A percentile compares a stretch with the other conserved stretches of the same genome.
Conservation (phyloP, 2,888 invertebrate species). For the Camptogramma bilineatum region DNA sequence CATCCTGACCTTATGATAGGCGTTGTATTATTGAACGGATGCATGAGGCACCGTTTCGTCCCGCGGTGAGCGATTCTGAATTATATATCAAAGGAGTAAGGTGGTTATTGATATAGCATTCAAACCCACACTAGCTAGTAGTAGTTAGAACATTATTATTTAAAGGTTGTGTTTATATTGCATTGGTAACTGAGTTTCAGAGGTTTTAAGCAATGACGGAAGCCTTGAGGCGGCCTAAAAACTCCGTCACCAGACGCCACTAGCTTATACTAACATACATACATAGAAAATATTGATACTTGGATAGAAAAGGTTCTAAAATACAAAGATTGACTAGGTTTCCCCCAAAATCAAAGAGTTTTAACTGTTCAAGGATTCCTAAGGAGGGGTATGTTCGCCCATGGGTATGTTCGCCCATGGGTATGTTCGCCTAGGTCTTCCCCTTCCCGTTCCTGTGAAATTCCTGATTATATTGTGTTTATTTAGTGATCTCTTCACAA, state of each 20-base stretch:
- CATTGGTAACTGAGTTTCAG: background rate
- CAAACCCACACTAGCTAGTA: background rate
- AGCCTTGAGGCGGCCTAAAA: too few species aligned
- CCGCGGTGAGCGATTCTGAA: slow-evolving; percentile 24
- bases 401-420: too few species aligned
- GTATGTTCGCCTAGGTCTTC: too few species aligned
- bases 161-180: background rate
- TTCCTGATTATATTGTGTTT: slow-evolving; percentile 1
- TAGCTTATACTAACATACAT: too few species aligned
- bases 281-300: too few species aligned
- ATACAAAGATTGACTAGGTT: too few species aligned
- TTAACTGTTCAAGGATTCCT: too few species aligned
- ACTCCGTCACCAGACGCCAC: too few species aligned
- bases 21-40: slow-evolving; percentile 38
- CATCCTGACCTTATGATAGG: slow-evolving; percentile 34
- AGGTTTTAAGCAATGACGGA: background rate
- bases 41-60: slow-evolving; percentile 30
- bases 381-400: too few species aligned
- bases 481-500: background rate
- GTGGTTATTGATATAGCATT: slow-evolving; percentile 17
- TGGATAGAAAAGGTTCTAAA: too few species aligned
- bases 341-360: too few species aligned
- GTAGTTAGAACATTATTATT: background rate
- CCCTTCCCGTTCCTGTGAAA: too few species aligned
- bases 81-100: slow-evolving; percentile 25